phyloP scores from a whole-genome alignment of 2,888 invertebrate species.

The Tetragnatha montana region DNA sequence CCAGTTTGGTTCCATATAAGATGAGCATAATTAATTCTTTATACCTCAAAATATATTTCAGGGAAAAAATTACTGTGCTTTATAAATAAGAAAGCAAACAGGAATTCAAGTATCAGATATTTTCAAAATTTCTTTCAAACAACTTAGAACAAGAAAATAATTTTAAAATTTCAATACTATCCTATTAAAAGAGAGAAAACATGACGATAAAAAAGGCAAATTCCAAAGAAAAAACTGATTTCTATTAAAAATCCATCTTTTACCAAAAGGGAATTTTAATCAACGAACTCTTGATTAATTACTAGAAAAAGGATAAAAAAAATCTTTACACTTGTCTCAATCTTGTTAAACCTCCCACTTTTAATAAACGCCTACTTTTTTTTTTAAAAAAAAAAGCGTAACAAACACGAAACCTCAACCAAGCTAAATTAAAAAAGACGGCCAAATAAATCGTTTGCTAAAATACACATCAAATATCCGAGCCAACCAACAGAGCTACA shows the following conservation, averaged over 20 bases:
- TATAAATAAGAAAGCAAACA: no score
- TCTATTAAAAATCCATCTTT: background rate
- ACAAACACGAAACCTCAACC: slow-evolving; percentile 11
- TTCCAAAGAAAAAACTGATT: background rate
- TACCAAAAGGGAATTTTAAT: background rate
- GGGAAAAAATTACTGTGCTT: no score
- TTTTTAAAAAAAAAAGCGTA: background rate
- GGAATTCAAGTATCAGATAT: no score
- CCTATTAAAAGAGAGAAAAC: no score
- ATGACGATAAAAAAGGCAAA: no score
- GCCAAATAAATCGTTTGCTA: slow-evolving; percentile 42
- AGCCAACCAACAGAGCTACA: slow-evolving; percentile 8
- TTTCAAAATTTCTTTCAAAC: no score
- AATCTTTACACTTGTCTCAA: background rate
- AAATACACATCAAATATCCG: slow-evolving; percentile 48
- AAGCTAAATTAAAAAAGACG: slow-evolving; percentile 21
- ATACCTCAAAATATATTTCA: no score
- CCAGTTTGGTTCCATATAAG: no score
- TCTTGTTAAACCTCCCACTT: slow-evolving; percentile 26
- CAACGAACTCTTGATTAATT: slow-evolving; percentile 25
- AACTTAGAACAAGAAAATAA: no score
- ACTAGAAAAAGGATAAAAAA: slow-evolving; percentile 3
- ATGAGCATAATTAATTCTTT: no score
- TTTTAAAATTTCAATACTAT: no score
- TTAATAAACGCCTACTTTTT: background rate